Conservation (phyloP, 2,113 vertebrate species). For the Sprattus sprattus region DNA sequence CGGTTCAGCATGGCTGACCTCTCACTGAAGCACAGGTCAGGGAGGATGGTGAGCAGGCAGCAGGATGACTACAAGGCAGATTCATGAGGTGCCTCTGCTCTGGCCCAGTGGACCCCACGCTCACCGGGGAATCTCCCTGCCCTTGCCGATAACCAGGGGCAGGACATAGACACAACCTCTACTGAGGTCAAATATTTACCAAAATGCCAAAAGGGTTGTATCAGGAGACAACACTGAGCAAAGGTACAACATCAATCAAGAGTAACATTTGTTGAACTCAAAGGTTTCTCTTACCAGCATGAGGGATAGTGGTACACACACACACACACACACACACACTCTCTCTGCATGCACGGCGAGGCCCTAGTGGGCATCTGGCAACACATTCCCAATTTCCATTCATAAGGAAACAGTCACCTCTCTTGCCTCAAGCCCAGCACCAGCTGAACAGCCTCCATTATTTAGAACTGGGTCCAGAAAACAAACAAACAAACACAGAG, state of each 20-base stretch:
- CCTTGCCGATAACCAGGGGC: neutral
- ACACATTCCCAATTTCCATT: neutral
- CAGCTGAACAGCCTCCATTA: neutral
- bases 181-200: neutral
- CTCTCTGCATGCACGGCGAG: neutral
- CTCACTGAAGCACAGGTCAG: conserved; percentile 17
- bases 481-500: neutral
- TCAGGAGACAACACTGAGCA: neutral
- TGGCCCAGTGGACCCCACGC: neutral
- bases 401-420: neutral
- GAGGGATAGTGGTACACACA: neutral
- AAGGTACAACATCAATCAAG: neutral
- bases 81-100: neutral
- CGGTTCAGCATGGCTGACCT: conserved; percentile 26
- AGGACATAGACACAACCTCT: neutral
- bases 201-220: neutral
- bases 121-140: neutral
- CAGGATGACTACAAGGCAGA: neutral
- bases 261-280: neutral
- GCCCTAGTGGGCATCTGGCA: neutral
- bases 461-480: neutral
- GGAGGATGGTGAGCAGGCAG: neutral
- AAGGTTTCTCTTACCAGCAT: neutral
- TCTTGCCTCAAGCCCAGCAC: neutral
- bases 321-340: neutral